Evolutionary conservation across 2,797 vertebrate genomes (phyloP), one percentile per base, ranked within the genome.

Genomic region (Neosilurus hyrtlii): DNA sequence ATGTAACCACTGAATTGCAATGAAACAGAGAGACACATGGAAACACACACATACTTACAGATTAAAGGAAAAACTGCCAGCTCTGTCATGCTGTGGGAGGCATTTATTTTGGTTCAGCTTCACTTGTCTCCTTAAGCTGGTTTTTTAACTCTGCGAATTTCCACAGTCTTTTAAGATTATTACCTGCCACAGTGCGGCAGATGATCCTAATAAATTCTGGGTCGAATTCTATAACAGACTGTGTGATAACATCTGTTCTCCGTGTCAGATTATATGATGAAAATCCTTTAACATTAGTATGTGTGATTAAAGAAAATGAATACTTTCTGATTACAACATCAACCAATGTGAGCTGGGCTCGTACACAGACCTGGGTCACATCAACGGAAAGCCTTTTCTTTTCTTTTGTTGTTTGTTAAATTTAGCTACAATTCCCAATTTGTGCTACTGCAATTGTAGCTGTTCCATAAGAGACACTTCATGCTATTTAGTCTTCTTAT

Each of bases 241-340:
- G 43, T 30, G 16, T 1, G 43, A 65, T 65, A 65, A 52, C 43
- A 65, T 65, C 61, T 78, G 43, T 78, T 78, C 76, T 20, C 16
- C 61, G 18, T 20, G 43, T 65, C 61, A 78, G 75, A 49, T 78
- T 78, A 78, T 77, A 77, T 59, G 59, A 62, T 62, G 14, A 77
- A 62, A 12, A 15, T 63, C 24, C n/a, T 18, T 9, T 51, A 62
- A 77, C 20, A 49, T 49, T 49, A 26, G n/a, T n/a, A 78, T 78
- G 16, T 18, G 15, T 9, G 59, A 51, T 30, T 78, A 52, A 63
- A 26, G 37, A 78, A 51, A 63, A 78, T 78, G 14, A 63, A 22
- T 51, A 26, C 24, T 78, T 65, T 78, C 14, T 63, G n/a, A 43
- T 78, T 51, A 49, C 15, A 65, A 65, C 61, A 78, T 30, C 61